A percentile compares a stretch with the other conserved stretches of the same genome.
phyloP scores from a whole-genome alignment of 2,113 vertebrate genomes.

The Dolichotis patagonum region DNA sequence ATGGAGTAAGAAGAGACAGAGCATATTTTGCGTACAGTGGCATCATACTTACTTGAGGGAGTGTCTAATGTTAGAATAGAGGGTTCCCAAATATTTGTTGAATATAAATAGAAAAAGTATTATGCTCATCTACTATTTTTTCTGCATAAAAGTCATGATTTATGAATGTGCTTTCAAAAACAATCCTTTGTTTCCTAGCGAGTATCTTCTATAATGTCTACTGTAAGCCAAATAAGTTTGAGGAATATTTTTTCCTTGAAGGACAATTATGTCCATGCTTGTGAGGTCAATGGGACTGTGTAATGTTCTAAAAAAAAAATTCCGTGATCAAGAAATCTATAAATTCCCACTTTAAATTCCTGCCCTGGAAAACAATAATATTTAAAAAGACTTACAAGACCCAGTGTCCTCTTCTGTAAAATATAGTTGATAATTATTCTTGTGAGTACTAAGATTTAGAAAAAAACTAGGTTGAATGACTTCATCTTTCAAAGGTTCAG shows the following conservation, averaged over 20 bases:
- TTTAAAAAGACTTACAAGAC: neutral
- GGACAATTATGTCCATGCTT: neutral
- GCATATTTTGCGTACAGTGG: rapidly evolving
- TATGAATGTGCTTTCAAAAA: neutral
- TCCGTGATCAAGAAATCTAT: neutral
- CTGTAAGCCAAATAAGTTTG: neutral
- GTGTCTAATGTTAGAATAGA: neutral
- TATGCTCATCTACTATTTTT: neutral
- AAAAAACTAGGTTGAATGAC: neutral
- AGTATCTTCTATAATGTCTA: neutral
- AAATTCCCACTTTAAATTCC: neutral
- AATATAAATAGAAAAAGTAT: neutral
- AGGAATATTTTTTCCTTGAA: neutral
- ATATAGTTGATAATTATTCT: neutral
- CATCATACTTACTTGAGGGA: too few relatives aligned
- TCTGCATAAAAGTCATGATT: neutral
- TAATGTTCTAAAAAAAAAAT: neutral
- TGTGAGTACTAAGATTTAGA: neutral
- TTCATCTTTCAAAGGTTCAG: neutral
- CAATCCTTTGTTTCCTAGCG: neutral
- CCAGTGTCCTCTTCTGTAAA: neutral
- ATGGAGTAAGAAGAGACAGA: rapidly evolving
- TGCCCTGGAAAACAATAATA: neutral
- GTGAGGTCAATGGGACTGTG: neutral
- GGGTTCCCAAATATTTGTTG: neutral